Percentiles rank a stretch among this genome's conserved stretches.
phyloP scores from a whole-genome alignment of 2,797 vertebrate genomes.

The Meriones psammophilus region DNA sequence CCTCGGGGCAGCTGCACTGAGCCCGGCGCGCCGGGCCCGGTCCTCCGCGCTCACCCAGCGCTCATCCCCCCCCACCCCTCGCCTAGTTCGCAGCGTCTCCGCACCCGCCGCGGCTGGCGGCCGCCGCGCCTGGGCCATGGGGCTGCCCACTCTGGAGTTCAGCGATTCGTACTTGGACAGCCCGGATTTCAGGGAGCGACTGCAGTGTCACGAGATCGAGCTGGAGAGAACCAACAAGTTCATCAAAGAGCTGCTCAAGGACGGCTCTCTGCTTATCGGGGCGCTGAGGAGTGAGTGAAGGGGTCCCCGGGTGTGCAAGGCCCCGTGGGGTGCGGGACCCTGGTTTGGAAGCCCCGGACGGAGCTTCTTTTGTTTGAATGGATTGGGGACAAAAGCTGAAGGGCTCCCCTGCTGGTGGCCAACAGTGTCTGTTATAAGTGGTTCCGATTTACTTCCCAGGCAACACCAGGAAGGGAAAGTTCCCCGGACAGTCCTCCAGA shows the following conservation, averaged over 20 bases:
- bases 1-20: slow-evolving; percentile 56
- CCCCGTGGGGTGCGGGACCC: neutral
- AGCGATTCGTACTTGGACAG: slow-evolving; percentile 98
- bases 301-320: neutral
- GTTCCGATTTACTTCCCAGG: slow-evolving; percentile 7
- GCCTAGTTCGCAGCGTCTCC: neutral
- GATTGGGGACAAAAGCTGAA: slow-evolving; percentile 81
- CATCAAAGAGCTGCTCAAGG: slow-evolving; percentile 98
- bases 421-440: slow-evolving; percentile 68
- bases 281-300: slow-evolving; percentile 94
- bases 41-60: neutral
- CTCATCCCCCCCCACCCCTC: neutral
- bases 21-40: slow-evolving; percentile 6
- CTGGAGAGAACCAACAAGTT: slow-evolving; percentile 98
- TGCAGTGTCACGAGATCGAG: slow-evolving; percentile 97
- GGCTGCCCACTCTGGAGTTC: slow-evolving; percentile 97
- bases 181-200: slow-evolving; percentile 96
- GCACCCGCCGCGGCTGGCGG: slow-evolving; percentile 9
- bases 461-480: neutral
- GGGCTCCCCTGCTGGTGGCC: slow-evolving; percentile 88
- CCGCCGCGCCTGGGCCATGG: slow-evolving; percentile 89
- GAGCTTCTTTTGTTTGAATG: slow-evolving; percentile 89
- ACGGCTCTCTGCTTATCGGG: slow-evolving; percentile 96
- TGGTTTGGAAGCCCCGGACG: slow-evolving; percentile 18
- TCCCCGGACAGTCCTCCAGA: neutral